Evolutionary conservation across 2,113 vertebrate genomes (phyloP), one percentile per base, ranked within the genome.

Genomic region (Parotia lawesii): DNA sequence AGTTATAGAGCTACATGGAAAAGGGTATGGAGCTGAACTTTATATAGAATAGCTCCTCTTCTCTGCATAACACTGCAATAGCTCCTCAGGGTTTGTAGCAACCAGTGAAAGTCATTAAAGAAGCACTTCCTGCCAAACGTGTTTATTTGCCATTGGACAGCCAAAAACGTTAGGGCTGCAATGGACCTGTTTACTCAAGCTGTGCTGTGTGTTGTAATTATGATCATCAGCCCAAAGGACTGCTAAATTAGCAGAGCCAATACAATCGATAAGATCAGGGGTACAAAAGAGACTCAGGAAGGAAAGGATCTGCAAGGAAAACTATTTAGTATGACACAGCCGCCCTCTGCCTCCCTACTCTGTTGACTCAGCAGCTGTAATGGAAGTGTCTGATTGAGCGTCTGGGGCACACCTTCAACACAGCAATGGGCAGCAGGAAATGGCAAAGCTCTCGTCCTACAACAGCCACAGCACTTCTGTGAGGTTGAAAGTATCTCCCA

Each of bases 171-270:
- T 90, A 76, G 58, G 93, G 93, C 84, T n/a, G 48, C 71, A 91
- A 90, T 87, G 93, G 73, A 85, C 91, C 71, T 90, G 90, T 95
- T 94, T 96, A 86, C 72, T 85, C 80, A 90, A 57, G 87, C 94
- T 82, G 80, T 93, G 84, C 84, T 92, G 65, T 89, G 83, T 95
- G 74, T 90, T 97, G 81, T 91, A 97, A 97, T 96, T 96, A 97
- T 40, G 75, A 95, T 87, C 91, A 96, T 95, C 95, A 97, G 96
- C 95, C 90, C 90, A 95, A 75, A 97, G 95, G 97, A 97, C 93
- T 96, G 97, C 96, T 96, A 98, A 97, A 97, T 97, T 97, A 97
- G 96, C 96, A 97, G 87, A 96, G 94, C 87, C 95, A 90, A 97
- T 96, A 84, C 90, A 95, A 96, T 97, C 97, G 27, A 96, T 97